Evolutionary conservation across 1,140 invertebrate species (phyloP).

Genomic region (Eufriesea mexicana): DNA sequence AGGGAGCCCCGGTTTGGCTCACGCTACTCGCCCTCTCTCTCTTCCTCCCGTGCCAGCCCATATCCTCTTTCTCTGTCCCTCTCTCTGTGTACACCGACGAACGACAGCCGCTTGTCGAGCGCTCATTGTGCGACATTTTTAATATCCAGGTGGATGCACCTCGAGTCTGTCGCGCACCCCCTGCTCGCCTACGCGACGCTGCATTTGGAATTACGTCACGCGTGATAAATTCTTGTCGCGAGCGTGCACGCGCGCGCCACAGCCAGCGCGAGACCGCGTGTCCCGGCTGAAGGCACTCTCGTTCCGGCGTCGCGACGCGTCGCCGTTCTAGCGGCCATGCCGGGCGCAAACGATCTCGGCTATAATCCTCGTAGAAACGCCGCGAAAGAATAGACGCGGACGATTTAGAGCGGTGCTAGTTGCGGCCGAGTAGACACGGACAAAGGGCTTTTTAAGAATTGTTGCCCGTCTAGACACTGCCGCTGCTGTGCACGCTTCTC

Average conservation of each 20-base stretch:
- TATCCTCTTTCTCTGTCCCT: neutral
- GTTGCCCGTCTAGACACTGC: constrained; percentile 12
- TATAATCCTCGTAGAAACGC: constrained; percentile 47
- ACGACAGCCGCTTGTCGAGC: constrained; percentile 62
- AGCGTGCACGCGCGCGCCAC: neutral
- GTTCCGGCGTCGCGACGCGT: no score
- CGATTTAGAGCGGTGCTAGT: constrained; percentile 40
- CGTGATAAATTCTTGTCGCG: constrained; percentile 71
- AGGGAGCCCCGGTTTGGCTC: constrained; percentile 26
- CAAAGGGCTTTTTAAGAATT: constrained; percentile 42
- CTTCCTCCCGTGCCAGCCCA: neutral
- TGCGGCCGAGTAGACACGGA: constrained; percentile 24
- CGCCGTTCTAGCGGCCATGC: constrained; percentile 40
- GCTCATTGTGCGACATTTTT: constrained; percentile 78
- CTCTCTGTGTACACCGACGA: constrained; percentile 43
- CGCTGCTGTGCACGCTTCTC: neutral
- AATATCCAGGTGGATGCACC: constrained; percentile 77
- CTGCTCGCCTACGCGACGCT: constrained; percentile 29
- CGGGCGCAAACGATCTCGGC: constrained; percentile 48
- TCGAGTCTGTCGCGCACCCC: constrained; percentile 60
- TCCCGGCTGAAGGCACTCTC: constrained; percentile 32
- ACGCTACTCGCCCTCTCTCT: neutral
- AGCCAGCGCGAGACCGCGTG: neutral
- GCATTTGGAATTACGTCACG: constrained; percentile 72
- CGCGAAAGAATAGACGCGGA: constrained; percentile 16